Percentiles rank a stretch among this genome's conserved stretches.
Conservation (phyloP, 1,140 invertebrate genomes). For the Aphelenchoides besseyi region DNA sequence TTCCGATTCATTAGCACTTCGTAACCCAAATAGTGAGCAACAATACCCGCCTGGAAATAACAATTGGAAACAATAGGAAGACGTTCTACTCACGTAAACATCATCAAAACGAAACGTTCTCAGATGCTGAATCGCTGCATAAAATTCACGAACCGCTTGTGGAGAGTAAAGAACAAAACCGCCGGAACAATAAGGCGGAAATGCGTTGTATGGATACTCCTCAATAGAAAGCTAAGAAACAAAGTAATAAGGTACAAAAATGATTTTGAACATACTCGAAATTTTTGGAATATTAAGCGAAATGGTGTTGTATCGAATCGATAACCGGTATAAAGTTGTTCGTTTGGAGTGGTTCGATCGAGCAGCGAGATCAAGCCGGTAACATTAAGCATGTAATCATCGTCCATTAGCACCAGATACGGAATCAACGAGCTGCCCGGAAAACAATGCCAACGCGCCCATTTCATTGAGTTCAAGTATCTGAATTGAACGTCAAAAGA, state of each 20-base stretch:
- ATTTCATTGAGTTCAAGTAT: neutral
- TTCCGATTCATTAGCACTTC: conserved; percentile 24
- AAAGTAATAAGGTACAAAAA: neutral
- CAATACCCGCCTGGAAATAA: conserved; percentile 30
- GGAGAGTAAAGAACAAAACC: conserved; percentile 51
- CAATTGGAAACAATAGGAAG: neutral
- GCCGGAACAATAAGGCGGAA: conserved; percentile 58
- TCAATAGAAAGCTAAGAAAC: conserved; percentile 46
- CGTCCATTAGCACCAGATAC: conserved; percentile 51
- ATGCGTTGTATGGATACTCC: conserved; percentile 49
- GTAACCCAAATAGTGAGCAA: conserved; percentile 43
- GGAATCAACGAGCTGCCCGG: conserved; percentile 24
- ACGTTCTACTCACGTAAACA: conserved; percentile 42
- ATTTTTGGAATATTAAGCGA: conserved; percentile 47
- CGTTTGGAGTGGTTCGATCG: conserved; percentile 26
- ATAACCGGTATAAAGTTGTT: conserved; percentile 38
- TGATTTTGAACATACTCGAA: conserved; percentile 34
- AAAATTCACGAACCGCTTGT: conserved; percentile 50
- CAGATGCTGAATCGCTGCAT: conserved; percentile 43
- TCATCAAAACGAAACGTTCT: conserved; percentile 53
- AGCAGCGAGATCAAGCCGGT: conserved; percentile 43
- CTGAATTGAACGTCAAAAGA: too few species aligned
- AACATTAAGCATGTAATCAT: conserved; percentile 52
- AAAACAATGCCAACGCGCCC: conserved; percentile 21
- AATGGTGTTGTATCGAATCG: conserved; percentile 56